Evolutionary conservation across 2,797 vertebrate species (phyloP).

Genomic region (Acanthis flammea): DNA sequence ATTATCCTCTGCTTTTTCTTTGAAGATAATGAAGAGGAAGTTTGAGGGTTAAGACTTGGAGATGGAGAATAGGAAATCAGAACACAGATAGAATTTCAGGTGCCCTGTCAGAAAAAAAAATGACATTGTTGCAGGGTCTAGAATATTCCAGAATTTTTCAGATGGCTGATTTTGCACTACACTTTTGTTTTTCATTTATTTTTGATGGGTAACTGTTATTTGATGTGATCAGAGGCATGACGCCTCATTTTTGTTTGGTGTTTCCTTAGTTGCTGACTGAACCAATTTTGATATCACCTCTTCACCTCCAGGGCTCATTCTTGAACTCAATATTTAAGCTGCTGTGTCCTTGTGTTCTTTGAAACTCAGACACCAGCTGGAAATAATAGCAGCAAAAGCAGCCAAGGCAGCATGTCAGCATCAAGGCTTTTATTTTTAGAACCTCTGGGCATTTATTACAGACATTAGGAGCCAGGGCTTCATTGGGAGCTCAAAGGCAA

Average conservation of each 20-base stretch:
- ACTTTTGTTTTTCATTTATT: neutral
- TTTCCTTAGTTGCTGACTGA: neutral
- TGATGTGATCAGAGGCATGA: neutral
- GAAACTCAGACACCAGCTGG: neutral
- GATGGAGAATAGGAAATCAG: neutral
- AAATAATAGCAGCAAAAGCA: neutral
- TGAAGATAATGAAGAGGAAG: neutral
- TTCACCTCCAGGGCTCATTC: neutral
- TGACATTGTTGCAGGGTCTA: neutral
- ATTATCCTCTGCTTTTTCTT: neutral
- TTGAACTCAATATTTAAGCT: neutral
- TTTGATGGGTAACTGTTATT: neutral
- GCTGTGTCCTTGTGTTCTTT: neutral
- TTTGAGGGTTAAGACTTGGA: neutral
- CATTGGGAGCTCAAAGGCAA: neutral
- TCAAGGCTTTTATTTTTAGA: constrained; percentile 11
- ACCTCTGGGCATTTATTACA: neutral
- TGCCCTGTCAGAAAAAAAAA: neutral
- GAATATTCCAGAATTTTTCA: neutral
- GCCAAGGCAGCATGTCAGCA: neutral
- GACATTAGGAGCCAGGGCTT: neutral
- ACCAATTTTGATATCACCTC: neutral
- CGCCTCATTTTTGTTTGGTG: neutral
- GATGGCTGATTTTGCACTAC: neutral
- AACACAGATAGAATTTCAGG: neutral